Percentiles rank a stretch among this genome's conserved stretches.
These are phyloP conservation scores for Drosophila oshimai DNA, from an alignment of 1,140 invertebrate species.

Conservation along the genomic window DNA sequence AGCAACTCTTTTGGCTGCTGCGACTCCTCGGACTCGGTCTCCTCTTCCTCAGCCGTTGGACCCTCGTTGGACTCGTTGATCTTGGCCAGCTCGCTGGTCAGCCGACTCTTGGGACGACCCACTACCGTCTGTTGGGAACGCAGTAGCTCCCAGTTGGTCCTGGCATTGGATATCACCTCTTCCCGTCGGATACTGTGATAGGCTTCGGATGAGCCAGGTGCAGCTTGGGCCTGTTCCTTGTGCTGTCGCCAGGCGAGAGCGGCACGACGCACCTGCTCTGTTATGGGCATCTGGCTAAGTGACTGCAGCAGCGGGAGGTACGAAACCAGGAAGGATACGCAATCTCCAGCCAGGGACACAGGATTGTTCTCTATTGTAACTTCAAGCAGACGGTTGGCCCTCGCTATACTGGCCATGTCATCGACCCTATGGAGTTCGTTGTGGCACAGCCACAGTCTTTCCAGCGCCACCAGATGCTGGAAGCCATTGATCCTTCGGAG, in stretches of 20 bases:
- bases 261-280: constrained; percentile 88
- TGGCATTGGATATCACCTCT: constrained; percentile 91
- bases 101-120: constrained; percentile 49
- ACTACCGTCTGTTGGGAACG: constrained; percentile 85
- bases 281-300: constrained; percentile 89
- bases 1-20: constrained; percentile 64
- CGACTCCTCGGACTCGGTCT: constrained; percentile 87
- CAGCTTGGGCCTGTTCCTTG: constrained; percentile 88
- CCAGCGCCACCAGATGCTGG: constrained; percentile 85
- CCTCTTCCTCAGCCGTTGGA: constrained; percentile 37
- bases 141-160: constrained; percentile 91
- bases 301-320: constrained; percentile 88
- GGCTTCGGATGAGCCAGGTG: constrained; percentile 87
- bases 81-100: constrained; percentile 69
- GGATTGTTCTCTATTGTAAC: constrained; percentile 95
- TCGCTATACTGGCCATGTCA: constrained; percentile 90
- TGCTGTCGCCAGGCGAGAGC: constrained; percentile 90
- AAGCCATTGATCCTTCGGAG: constrained; percentile 91
- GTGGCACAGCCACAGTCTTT: constrained; percentile 81
- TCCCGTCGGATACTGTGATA: constrained; percentile 87
- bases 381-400: constrained; percentile 89
- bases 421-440: constrained; percentile 87
- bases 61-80: constrained; percentile 72
- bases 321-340: constrained; percentile 90
- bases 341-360: constrained; percentile 88